These are phyloP conservation scores for Hypocryptadius cinnamomeus DNA, from an alignment of 2,113 vertebrate genomes.

Conservation along the genomic window DNA sequence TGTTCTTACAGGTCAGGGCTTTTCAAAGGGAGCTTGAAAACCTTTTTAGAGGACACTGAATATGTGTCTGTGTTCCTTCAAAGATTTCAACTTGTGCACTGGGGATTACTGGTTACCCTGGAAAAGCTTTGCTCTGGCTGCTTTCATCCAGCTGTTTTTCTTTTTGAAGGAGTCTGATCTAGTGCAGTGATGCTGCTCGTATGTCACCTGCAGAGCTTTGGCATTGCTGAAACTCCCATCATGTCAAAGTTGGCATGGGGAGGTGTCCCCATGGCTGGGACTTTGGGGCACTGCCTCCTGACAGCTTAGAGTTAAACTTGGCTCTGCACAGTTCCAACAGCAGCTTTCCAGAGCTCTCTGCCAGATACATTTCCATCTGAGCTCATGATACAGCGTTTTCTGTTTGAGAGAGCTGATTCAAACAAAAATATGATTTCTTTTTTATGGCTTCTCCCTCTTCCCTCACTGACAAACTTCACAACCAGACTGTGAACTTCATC, in stretches of 20 bases:
- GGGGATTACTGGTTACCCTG: not conserved
- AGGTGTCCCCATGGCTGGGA: not conserved
- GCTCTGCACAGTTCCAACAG: not conserved
- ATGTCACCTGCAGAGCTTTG: not conserved
- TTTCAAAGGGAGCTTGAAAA: not conserved
- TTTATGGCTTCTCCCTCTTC: not conserved
- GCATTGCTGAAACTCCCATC: not conserved
- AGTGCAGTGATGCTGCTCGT: not conserved
- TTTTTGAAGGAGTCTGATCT: not conserved
- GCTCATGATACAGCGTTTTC: conserved; percentile 15
- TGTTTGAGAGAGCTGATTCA: conserved; percentile 26
- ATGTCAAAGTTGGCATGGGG: accelerated
- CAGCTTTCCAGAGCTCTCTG: conserved; percentile 27
- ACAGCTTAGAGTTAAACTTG: not conserved
- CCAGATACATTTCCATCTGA: conserved; percentile 39
- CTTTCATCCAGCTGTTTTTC: not conserved
- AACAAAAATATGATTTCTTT: not conserved
- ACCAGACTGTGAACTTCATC: conserved; percentile 46
- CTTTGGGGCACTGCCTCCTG: not conserved
- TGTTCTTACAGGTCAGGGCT: not conserved
- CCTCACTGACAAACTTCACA: conserved; percentile 48
- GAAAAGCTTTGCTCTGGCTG: not conserved
- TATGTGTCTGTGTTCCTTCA: not conserved
- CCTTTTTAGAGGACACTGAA: not conserved
- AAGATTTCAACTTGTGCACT: not conserved